A percentile compares a stretch with the other conserved stretches of the same genome.
Evolutionary conservation across 2,797 vertebrate genomes (phyloP).

Genomic region (Fundulus diaphanus): DNA sequence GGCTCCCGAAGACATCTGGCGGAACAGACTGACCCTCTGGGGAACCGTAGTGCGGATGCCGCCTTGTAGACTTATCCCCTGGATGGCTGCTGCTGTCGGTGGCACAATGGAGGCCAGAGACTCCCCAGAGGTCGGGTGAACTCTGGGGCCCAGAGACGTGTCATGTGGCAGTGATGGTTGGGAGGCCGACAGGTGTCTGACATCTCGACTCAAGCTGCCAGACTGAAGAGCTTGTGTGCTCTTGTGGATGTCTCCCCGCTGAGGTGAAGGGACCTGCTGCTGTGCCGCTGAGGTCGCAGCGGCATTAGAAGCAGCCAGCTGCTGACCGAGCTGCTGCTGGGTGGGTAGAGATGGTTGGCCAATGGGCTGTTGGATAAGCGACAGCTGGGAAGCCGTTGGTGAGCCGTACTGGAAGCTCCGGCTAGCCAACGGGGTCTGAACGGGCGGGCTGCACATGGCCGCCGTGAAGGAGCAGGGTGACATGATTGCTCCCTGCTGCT

Average conservation of each 20-base stretch:
- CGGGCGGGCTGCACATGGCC: conserved; percentile 88
- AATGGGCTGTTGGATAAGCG: conserved; percentile 86
- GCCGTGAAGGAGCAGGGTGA: conserved; percentile 94
- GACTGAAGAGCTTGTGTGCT: conserved; percentile 93
- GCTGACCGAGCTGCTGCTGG: conserved; percentile 66
- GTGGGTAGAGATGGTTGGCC: conserved; percentile 63
- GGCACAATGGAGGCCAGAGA: conserved; percentile 91
- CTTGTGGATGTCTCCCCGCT: conserved; percentile 90
- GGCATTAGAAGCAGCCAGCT: conserved; percentile 44
- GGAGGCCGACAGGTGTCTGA: conserved; percentile 94
- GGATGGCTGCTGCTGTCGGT: conserved; percentile 77
- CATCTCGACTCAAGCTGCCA: conserved; percentile 90
- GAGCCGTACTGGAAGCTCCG: conserved; percentile 97
- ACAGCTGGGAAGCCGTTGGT: conserved; percentile 92
- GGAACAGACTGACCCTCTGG: conserved; percentile 91
- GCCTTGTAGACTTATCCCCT: conserved; percentile 83
- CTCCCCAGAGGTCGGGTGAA: conserved; percentile 91
- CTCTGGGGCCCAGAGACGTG: conserved; percentile 87
- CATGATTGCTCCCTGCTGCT: conserved; percentile 87
- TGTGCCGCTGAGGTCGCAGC: conserved; percentile 51
- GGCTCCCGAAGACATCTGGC: conserved; percentile 97
- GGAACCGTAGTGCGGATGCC: conserved; percentile 87
- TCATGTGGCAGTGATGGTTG: conserved; percentile 98
- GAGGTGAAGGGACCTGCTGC: conserved; percentile 83
- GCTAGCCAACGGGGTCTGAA: conserved; percentile 91